Conservation (phyloP, 2,113 vertebrate genomes). For the Scalopus aquaticus region DNA sequence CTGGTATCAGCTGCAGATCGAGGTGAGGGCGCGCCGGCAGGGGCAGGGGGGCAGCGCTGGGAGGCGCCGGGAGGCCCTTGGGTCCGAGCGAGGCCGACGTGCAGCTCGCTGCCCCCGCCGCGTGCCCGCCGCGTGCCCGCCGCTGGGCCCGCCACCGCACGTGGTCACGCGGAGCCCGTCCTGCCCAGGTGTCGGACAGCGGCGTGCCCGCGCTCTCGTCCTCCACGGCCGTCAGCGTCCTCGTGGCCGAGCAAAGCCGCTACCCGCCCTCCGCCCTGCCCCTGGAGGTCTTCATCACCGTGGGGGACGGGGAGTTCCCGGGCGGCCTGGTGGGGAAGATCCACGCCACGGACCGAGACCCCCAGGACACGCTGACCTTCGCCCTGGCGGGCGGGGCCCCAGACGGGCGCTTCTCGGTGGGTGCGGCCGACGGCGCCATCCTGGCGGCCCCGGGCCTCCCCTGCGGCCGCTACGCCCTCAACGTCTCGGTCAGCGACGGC, state of each 20-base stretch:
- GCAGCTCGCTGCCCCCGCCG: no score
- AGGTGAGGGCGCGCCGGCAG: conserved; percentile 84
- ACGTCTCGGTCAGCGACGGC: conserved; percentile 93
- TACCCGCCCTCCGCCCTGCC: conserved; percentile 92
- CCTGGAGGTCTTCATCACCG: conserved; percentile 94
- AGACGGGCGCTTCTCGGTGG: conserved; percentile 88
- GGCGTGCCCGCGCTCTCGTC: conserved; percentile 94
- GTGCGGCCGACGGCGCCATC: conserved; percentile 89
- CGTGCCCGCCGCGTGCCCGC: no score
- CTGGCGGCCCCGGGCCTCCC: conserved; percentile 89
- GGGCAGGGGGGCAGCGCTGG: background rate
- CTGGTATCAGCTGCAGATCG: conserved; percentile 93
- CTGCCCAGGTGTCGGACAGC: conserved; percentile 91
- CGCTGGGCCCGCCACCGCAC: no score
- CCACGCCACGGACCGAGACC: conserved; percentile 95
- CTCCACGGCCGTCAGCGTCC: conserved; percentile 91
- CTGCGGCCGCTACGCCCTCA: conserved; percentile 90
- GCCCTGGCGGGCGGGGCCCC: conserved; percentile 82
- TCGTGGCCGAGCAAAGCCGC: conserved; percentile 92
- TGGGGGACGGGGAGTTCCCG: conserved; percentile 84
- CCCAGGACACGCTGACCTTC: conserved; percentile 90
- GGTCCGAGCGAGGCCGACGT: no score
- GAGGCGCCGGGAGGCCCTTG: background rate
- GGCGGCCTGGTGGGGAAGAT: conserved; percentile 93
- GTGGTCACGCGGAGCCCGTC: background rate